These are phyloP conservation scores for Branchipolynoe longqiensis DNA, from an alignment of 2,888 invertebrate species.

Conservation along the genomic window DNA sequence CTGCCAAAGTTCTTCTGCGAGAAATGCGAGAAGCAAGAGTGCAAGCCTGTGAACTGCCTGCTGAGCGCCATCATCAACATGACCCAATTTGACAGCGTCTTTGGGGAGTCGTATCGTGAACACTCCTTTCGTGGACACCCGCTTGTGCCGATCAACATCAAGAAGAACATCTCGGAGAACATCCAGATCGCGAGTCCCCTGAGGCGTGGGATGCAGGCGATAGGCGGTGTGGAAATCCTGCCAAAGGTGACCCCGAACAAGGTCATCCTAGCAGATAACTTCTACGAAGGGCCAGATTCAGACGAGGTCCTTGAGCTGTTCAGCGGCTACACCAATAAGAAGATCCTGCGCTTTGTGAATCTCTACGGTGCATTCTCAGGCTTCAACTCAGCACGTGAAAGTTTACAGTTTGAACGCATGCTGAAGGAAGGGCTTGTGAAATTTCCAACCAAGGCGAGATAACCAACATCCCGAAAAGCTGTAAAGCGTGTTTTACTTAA, in stretches of 20 bases:
- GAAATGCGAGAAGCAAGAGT: background rate
- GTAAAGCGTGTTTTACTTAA: too few species aligned
- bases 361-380: constrained; percentile 34
- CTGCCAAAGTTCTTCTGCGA: constrained; percentile 21
- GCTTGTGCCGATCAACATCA: background rate
- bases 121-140: constrained; percentile 20
- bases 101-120: background rate
- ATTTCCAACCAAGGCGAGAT: too few species aligned
- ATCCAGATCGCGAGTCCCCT: background rate
- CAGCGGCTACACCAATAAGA: background rate
- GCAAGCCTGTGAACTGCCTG: background rate
- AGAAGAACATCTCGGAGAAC: constrained; percentile 7
- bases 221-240: background rate
- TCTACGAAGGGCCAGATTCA: background rate
- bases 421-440: background rate
- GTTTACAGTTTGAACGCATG: constrained; percentile 19
- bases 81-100: constrained; percentile 1
- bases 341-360: background rate
- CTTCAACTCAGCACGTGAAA: background rate
- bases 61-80: background rate
- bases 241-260: background rate
- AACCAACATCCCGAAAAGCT: too few species aligned
- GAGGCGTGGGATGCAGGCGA: background rate
- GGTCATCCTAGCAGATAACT: background rate
- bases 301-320: background rate